A percentile compares a stretch with the other conserved stretches of the same genome.
These are phyloP conservation scores for Chionodraco myersi DNA, from an alignment of 2,113 vertebrate species.

Conservation along the genomic window DNA sequence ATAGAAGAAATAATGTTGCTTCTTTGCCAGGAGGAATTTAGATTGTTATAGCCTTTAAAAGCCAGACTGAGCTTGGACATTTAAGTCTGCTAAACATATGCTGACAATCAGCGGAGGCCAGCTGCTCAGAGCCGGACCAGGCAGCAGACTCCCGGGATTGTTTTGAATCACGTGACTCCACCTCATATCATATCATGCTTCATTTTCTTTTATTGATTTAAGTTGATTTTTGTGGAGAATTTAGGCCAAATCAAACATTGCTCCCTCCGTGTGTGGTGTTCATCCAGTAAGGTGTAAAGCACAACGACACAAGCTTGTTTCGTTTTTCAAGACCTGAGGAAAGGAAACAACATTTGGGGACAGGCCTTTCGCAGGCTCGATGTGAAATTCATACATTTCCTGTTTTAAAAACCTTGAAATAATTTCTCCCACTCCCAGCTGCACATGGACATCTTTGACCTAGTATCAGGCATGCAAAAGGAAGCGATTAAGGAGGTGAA, in stretches of 20 bases:
- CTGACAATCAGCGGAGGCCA: neutral
- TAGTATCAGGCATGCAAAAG: slow-evolving; percentile 84
- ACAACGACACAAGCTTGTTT: neutral
- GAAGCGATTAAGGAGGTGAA: slow-evolving; percentile 81
- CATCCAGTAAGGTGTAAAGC: neutral
- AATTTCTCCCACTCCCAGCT: slow-evolving; percentile 76
- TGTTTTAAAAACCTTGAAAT: slow-evolving; percentile 34
- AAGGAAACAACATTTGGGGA: neutral
- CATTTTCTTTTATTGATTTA: too few species aligned
- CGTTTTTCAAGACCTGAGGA: neutral
- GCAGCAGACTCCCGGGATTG: neutral
- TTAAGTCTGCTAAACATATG: neutral
- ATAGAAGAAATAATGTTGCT: neutral
- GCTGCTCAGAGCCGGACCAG: neutral
- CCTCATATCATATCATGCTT: neutral
- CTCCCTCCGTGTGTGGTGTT: neutral
- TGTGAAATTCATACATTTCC: neutral
- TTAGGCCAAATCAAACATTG: neutral
- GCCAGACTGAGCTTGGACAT: neutral
- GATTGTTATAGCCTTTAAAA: neutral
- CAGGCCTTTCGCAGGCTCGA: slow-evolving; percentile 2
- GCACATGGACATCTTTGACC: slow-evolving; percentile 85
- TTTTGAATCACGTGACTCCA: neutral
- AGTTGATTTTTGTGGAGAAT: neutral
- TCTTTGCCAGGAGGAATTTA: neutral